A percentile compares a stretch with the other conserved stretches of the same genome.
phyloP scores from a whole-genome alignment of 2,888 invertebrate species.

The Heliothis peltigera region DNA sequence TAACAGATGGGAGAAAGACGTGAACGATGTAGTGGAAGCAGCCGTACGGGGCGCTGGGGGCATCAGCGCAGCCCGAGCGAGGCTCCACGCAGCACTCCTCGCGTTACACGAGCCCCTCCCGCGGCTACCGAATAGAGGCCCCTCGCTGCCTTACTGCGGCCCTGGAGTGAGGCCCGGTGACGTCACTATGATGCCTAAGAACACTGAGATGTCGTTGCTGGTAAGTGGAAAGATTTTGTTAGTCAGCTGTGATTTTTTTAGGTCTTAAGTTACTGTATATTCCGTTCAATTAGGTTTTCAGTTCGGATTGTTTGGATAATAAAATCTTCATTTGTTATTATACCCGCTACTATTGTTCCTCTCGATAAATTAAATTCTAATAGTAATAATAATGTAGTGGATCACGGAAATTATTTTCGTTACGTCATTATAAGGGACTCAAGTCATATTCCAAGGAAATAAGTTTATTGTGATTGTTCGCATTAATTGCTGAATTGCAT shows the following conservation, averaged over 20 bases:
- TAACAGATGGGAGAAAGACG: slow-evolving; percentile 87
- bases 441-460: neutral
- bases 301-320: too few species aligned
- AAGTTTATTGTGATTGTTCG: too few species aligned
- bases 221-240: slow-evolving; percentile 70
- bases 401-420: neutral
- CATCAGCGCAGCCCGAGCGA: slow-evolving; percentile 81
- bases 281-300: too few species aligned
- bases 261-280: too few species aligned
- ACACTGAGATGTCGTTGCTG: slow-evolving; percentile 86
- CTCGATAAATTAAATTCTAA: neutral
- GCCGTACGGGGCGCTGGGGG: slow-evolving; percentile 87
- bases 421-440: neutral
- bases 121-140: slow-evolving; percentile 83
- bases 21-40: slow-evolving; percentile 90
- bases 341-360: neutral
- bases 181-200: slow-evolving; percentile 88
- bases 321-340: too few species aligned
- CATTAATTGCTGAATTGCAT: too few species aligned
- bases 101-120: slow-evolving; percentile 78
- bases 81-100: slow-evolving; percentile 83
- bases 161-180: slow-evolving; percentile 88
- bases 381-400: neutral
- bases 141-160: slow-evolving; percentile 90
- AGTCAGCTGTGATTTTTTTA: too few species aligned